A percentile compares a stretch with the other conserved stretches of the same genome.
Evolutionary conservation across 30 jellyfish, hydroid and myxozoan species (phyloP).

Genomic region (Aurelia aurita complex sp. Pacific): DNA sequence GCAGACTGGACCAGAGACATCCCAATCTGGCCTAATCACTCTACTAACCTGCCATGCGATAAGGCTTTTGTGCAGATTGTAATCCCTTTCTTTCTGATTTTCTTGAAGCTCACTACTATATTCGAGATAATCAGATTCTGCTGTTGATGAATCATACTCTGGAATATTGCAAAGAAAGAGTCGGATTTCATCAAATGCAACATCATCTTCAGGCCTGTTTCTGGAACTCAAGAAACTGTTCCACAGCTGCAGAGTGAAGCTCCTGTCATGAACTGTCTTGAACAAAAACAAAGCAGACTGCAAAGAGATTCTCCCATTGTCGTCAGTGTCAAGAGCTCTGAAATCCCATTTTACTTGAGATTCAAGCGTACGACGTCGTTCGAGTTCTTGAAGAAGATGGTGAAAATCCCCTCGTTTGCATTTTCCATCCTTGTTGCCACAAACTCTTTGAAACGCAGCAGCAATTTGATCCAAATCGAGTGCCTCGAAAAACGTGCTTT

Average conservation of each 20-base stretch:
- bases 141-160: constrained; percentile 60
- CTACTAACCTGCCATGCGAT: constrained; percentile 73
- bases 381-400: constrained; percentile 63
- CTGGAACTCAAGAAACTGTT: constrained; percentile 78
- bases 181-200: constrained; percentile 73
- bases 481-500: constrained; percentile 62
- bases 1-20: background rate
- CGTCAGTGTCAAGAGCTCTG: constrained; percentile 74
- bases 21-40: too few relatives aligned
- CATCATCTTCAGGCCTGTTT: constrained; percentile 75
- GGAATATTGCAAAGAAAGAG: constrained; percentile 77
- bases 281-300: constrained; percentile 85
- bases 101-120: constrained; percentile 50
- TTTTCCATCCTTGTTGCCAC: constrained; percentile 59
- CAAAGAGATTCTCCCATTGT: constrained; percentile 80
- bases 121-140: constrained; percentile 56
- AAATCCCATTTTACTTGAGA: constrained; percentile 88
- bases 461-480: constrained; percentile 72
- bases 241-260: constrained; percentile 77
- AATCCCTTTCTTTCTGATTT: constrained; percentile 53
- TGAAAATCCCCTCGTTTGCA: constrained; percentile 64
- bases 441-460: constrained; percentile 71
- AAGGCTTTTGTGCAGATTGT: constrained; percentile 54
- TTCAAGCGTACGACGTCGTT: constrained; percentile 86
- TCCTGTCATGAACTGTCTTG: constrained; percentile 79